phyloP scores from a whole-genome alignment of 2,797 vertebrate species.

The Pygocentrus nattereri region DNA sequence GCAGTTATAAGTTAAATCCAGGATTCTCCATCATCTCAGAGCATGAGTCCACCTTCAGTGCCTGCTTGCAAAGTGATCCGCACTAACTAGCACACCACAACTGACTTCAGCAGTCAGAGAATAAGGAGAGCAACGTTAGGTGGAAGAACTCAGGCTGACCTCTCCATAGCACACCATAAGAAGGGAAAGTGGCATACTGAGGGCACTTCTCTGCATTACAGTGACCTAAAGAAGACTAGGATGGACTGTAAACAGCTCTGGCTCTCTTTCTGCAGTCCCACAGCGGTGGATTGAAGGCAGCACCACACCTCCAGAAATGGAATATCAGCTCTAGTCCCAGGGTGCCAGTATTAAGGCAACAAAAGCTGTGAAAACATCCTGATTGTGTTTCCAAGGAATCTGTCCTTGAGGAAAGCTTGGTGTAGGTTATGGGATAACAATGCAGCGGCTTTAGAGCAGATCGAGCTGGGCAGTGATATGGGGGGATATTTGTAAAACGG shows the following conservation, averaged over 20 bases:
- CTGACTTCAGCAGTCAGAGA: background rate
- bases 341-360: slow-evolving; percentile 8
- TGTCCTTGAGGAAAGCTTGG: background rate
- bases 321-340: background rate
- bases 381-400: slow-evolving; percentile 18
- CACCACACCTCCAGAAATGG: background rate
- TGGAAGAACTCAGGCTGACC: background rate
- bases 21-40: background rate
- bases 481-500: slow-evolving; percentile 9
- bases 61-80: background rate
- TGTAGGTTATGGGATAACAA: background rate
- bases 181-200: background rate
- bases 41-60: background rate
- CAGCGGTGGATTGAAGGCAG: background rate
- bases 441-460: background rate
- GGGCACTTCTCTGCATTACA: background rate
- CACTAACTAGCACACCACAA: background rate
- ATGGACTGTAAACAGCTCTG: background rate
- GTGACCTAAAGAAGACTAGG: background rate
- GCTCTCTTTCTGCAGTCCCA: background rate
- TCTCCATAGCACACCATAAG: background rate
- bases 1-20: background rate
- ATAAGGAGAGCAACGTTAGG: background rate
- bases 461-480: background rate
- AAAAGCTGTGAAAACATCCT: slow-evolving; percentile 56